Percentiles rank a stretch among this genome's conserved stretches.
These are phyloP conservation scores for Lipophrys pholis DNA, from an alignment of 2,113 vertebrate genomes.

Conservation along the genomic window DNA sequence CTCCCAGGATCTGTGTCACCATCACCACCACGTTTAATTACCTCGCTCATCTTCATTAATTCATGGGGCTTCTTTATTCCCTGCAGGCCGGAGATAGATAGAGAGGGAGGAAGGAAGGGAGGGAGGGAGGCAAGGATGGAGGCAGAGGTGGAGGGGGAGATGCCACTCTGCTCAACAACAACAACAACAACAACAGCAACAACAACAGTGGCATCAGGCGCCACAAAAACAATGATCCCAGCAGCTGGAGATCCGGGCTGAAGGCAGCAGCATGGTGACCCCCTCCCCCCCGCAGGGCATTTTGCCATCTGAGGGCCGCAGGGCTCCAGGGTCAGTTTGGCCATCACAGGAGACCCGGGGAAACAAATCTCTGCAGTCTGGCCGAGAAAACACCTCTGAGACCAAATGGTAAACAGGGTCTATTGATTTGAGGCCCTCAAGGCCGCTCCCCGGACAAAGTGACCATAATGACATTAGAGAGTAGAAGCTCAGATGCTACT, in stretches of 20 bases:
- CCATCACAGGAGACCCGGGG: slow-evolving; percentile 46
- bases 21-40: slow-evolving; percentile 92
- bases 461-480: slow-evolving; percentile 82
- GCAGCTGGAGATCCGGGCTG: slow-evolving; percentile 50
- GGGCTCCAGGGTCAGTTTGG: slow-evolving; percentile 76
- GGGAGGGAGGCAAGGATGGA: slow-evolving; percentile 8
- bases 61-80: slow-evolving; percentile 88
- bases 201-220: slow-evolving; percentile 64
- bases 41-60: slow-evolving; percentile 93
- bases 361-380: slow-evolving; percentile 68
- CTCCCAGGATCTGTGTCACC: slow-evolving; percentile 90
- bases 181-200: slow-evolving; percentile 62
- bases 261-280: slow-evolving; percentile 51
- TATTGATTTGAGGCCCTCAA: slow-evolving; percentile 76
- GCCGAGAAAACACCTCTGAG: slow-evolving; percentile 73
- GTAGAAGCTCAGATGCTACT: slow-evolving; percentile 53
- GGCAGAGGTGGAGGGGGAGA: slow-evolving; percentile 48
- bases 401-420: slow-evolving; percentile 53
- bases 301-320: slow-evolving; percentile 62
- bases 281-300: slow-evolving; percentile 61
- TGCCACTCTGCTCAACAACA: slow-evolving; percentile 36
- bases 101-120: slow-evolving; percentile 19
- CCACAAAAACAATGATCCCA: slow-evolving; percentile 51
- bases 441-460: slow-evolving; percentile 72
- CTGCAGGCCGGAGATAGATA: slow-evolving; percentile 82